Evolutionary conservation across 2,797 vertebrate genomes (phyloP).

Genomic region (Pangasius krempfi): DNA sequence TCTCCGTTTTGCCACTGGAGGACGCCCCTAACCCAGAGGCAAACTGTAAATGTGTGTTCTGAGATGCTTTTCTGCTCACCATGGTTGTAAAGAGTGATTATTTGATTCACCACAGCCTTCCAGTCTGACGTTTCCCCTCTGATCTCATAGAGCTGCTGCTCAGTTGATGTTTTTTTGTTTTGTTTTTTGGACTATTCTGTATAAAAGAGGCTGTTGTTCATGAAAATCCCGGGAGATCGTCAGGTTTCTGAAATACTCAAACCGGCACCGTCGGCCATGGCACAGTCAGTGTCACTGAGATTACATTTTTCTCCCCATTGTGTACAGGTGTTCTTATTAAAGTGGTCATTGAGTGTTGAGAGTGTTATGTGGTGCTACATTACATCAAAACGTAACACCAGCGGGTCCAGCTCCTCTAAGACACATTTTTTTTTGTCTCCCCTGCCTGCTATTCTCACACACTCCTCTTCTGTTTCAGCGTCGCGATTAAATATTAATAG

Average conservation of each 20-base stretch:
- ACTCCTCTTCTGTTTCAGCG: constrained; percentile 76
- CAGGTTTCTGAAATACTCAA: no score
- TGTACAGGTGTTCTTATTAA: neutral
- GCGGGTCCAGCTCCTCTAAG: constrained; percentile 10
- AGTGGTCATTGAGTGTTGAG: neutral
- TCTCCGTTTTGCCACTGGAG: neutral
- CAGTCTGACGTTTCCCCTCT: neutral
- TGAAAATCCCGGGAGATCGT: no score
- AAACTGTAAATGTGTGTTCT: neutral
- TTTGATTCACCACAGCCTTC: neutral
- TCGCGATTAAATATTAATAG: constrained; percentile 86
- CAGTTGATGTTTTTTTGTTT: no score
- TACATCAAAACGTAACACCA: neutral
- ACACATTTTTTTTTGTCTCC: constrained; percentile 13
- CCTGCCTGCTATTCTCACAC: constrained; percentile 43
- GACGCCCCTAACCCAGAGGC: neutral
- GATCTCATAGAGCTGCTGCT: neutral
- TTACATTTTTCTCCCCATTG: no score
- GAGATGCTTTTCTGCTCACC: neutral
- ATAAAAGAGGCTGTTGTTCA: no score
- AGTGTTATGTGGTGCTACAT: neutral
- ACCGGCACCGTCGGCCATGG: neutral
- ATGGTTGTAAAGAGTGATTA: neutral
- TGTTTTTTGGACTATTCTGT: no score
- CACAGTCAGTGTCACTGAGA: neutral